These are phyloP conservation scores for Anguilla rostrata DNA, from an alignment of 2,113 vertebrate species.

Conservation along the genomic window DNA sequence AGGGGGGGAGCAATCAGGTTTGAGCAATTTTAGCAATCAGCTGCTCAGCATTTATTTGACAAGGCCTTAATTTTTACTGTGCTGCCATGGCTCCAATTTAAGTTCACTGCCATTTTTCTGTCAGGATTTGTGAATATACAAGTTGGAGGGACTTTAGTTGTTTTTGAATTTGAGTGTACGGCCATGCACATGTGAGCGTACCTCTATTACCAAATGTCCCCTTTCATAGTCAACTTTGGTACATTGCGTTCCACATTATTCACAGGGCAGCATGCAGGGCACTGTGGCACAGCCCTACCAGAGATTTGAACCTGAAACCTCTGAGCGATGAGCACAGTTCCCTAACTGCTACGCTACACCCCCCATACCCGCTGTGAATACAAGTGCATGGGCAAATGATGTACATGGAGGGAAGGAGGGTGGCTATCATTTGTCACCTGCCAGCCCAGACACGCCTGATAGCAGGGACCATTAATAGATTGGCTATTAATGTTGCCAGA, in stretches of 20 bases:
- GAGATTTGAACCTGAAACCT: neutral
- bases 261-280: neutral
- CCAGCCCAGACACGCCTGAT: slow-evolving; percentile 41
- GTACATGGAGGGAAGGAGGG: neutral
- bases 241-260: neutral
- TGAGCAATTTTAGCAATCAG: slow-evolving; percentile 2
- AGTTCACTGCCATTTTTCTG: neutral
- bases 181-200: neutral
- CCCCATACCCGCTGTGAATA: neutral
- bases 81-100: neutral
- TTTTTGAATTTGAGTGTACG: too few relatives aligned
- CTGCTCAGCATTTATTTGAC: neutral
- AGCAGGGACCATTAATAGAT: slow-evolving; percentile 44
- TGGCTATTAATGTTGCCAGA: slow-evolving; percentile 31
- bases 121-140: neutral
- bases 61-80: neutral
- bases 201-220: neutral
- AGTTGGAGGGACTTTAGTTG: too few relatives aligned
- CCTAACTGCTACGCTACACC: neutral
- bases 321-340: neutral
- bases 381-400: neutral
- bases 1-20: neutral
- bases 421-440: slow-evolving; percentile 47
- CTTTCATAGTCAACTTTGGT: too few relatives aligned
- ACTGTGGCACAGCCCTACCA: neutral